A percentile compares a stretch with the other conserved stretches of the same genome.
These are phyloP conservation scores for Stenolophus ochropezus DNA, from an alignment of 2,888 invertebrate species.

Conservation along the genomic window DNA sequence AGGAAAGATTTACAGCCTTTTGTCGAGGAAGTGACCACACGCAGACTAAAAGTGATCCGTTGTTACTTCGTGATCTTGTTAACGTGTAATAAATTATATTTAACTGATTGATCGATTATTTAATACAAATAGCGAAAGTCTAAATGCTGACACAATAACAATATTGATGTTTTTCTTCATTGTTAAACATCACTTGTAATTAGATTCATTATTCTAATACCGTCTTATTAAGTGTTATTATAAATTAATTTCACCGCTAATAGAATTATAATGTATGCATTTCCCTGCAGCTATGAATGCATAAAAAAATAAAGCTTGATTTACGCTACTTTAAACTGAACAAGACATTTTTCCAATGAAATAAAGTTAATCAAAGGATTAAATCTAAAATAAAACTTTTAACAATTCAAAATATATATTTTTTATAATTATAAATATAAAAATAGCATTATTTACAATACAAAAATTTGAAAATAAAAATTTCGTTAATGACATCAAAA, in stretches of 20 bases:
- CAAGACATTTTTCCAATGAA: no score
- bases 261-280: constrained; percentile 4
- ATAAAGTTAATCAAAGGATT: no score
- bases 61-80: constrained; percentile 38
- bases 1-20: constrained; percentile 19
- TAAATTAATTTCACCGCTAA: constrained; percentile 47
- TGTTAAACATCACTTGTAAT: neutral
- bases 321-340: no score
- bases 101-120: constrained; percentile 54
- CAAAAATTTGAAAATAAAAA: no score
- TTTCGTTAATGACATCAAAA: no score
- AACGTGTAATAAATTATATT: constrained; percentile 50
- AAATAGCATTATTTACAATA: no score
- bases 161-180: neutral
- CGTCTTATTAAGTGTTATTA: constrained; percentile 38
- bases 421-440: no score
- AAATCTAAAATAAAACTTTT: no score
- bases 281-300: neutral
- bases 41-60: neutral
- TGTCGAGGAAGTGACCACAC: constrained; percentile 6
- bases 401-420: no score
- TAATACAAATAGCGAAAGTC: constrained; percentile 55
- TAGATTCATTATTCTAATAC: constrained; percentile 42
- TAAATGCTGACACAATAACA: constrained; percentile 19
- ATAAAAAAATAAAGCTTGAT: constrained; percentile 23